Base-by-base conservation (phyloP, 2,113 vertebrate species). In the Daubentonia madagascariensis region DNA sequence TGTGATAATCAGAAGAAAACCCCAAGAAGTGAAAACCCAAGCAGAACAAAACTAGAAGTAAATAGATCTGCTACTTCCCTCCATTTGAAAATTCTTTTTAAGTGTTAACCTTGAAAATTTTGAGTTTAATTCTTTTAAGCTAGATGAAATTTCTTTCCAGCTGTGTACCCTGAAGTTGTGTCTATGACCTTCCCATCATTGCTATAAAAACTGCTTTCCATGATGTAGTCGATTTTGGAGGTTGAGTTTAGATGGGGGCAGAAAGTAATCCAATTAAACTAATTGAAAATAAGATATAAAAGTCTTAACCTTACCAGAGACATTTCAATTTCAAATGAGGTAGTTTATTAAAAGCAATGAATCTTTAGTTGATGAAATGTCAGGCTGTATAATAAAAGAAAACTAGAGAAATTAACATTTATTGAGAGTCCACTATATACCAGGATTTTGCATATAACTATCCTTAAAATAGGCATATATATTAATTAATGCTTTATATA, bases 321-420 rank as follows among this genome's bases (percentile, higher is more conserved):
- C 48, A 95, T 97, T 97, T 98, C 37, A 89, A 78, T 83, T 95
- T 96, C 85, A 91, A 95, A 93, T 97, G 45, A 96, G 45, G 76
- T 59, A 40, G 37, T 72, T 89, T 91, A 93, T 93, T 79, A 95
- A 93, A 88, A 92, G 86, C 81, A 81, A 61, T 85, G 43, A 93
- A 63, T 85, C 72, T 67, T 52, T 67, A 81, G 43, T 67, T 86
- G 80, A 90, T 88, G 50, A 95, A 92, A 84, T 75, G 32, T 89
- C 85, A 96, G 89, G 59, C 30, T 85, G 4, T 63, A 25, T 57
- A 45, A 48, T 57, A 70, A 80, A 78, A 65, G n/a, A 79, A 79
- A 85, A 17, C 52, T 50, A 10, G 48, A 96, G 48, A 92, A 68
- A 59, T 1, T 45, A 85, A 70, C 23, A 88, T 61, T 94, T 67